A percentile compares a stretch with the other conserved stretches of the same genome.
Evolutionary conservation across 2,113 vertebrate genomes (phyloP).

Genomic region (Canis aureus): DNA sequence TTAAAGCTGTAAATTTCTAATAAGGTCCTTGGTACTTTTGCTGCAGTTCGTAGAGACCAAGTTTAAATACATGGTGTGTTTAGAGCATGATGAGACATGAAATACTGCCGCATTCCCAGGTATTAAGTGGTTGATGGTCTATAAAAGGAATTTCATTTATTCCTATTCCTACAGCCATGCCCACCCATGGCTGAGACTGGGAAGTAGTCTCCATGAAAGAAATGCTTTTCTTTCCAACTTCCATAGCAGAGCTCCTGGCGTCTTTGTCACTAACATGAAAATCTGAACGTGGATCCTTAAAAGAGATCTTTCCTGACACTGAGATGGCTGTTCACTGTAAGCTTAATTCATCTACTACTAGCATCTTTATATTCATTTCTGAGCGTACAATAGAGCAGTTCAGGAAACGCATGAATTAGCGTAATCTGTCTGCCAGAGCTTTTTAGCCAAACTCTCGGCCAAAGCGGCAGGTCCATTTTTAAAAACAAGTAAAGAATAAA

Average conservation of each 20-base stretch:
- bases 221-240: background rate
- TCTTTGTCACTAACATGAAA: background rate
- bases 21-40: background rate
- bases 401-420: background rate
- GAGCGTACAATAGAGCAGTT: background rate
- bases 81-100: accelerated
- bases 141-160: background rate
- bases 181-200: background rate
- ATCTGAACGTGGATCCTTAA: background rate
- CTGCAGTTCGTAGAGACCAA: background rate
- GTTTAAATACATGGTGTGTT: background rate
- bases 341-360: background rate
- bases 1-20: background rate
- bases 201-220: background rate
- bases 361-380: background rate
- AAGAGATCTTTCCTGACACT: background rate
- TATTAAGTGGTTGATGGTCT: background rate
- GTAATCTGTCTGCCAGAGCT: background rate
- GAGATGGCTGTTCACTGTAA: background rate
- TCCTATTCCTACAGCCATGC: background rate
- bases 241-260: background rate
- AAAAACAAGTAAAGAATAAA: background rate
- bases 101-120: background rate
- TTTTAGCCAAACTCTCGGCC: background rate
- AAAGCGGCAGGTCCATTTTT: background rate